phyloP scores from a whole-genome alignment of 2,113 vertebrate species.

The Glaucidium brasilianum region DNA sequence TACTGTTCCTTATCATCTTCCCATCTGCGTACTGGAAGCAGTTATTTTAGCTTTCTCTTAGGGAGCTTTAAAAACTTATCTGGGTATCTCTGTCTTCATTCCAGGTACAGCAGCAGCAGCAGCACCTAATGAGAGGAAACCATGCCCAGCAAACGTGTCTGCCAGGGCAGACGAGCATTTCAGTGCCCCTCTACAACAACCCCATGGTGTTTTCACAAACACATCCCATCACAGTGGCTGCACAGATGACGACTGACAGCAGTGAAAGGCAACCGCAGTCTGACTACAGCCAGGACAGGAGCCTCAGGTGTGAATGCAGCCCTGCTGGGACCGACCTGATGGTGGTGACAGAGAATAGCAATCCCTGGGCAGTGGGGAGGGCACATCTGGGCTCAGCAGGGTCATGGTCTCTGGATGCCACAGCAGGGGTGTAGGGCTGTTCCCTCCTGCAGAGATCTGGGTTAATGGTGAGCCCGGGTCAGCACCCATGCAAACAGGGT shows the following conservation, averaged over 20 bases:
- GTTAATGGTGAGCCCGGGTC: not conserved
- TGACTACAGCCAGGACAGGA: slow-evolving; percentile 76
- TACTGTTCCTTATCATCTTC: not conserved
- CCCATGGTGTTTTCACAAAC: slow-evolving; percentile 79
- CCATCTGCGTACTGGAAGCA: not conserved
- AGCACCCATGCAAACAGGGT: not conserved
- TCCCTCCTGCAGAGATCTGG: not conserved
- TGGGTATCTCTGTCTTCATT: not conserved
- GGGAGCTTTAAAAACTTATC: not conserved
- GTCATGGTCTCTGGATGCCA: not conserved
- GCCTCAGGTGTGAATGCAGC: slow-evolving; percentile 57
- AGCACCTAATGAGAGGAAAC: slow-evolving; percentile 57
- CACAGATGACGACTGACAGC: slow-evolving; percentile 25
- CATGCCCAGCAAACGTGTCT: slow-evolving; percentile 66
- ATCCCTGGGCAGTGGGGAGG: not conserved
- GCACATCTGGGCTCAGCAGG: fast-evolving
- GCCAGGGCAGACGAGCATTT: slow-evolving; percentile 69
- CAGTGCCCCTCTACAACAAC: slow-evolving; percentile 80
- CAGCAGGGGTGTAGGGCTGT: fast-evolving
- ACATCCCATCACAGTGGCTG: slow-evolving; percentile 55
- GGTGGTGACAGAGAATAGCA: not conserved
- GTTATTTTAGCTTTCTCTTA: not conserved
- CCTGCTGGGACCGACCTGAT: not conserved
- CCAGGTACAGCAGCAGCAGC: slow-evolving; percentile 58
- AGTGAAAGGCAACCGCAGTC: slow-evolving; percentile 70